phyloP scores from a whole-genome alignment of 2,888 invertebrate genomes.

The Hydrotaea diabolus region DNA sequence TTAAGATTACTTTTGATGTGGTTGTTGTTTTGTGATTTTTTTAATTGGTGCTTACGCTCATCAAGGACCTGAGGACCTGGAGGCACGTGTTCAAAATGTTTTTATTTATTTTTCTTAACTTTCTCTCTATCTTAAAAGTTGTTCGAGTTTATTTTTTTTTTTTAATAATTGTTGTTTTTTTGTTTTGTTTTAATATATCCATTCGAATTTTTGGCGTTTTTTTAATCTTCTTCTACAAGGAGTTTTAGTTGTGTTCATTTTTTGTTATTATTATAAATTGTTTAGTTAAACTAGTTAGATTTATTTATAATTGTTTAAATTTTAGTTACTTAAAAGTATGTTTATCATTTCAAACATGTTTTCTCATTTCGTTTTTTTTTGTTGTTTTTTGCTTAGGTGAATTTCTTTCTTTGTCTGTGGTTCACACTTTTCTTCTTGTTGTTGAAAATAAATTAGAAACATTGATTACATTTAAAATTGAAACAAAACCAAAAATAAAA shows the following conservation, averaged over 20 bases:
- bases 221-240: conserved; percentile 35
- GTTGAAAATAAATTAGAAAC: conserved; percentile 15
- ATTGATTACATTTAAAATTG: conserved; percentile 25
- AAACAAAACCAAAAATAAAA: conserved; percentile 41
- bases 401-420: conserved; percentile 39
- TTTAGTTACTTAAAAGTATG: conserved; percentile 59
- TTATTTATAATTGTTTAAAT: conserved; percentile 52
- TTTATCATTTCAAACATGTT: conserved; percentile 45
- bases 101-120: conserved; percentile 22
- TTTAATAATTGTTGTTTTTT: conserved; percentile 32
- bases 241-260: conserved; percentile 23
- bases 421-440: conserved; percentile 19
- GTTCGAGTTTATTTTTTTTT: conserved; percentile 58
- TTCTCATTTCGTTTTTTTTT: conserved; percentile 44
- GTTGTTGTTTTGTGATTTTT: conserved; percentile 49
- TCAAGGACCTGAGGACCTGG: conserved; percentile 71
- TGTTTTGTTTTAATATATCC: conserved; percentile 26
- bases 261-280: conserved; percentile 22
- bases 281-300: conserved; percentile 60
- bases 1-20: conserved; percentile 59
- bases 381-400: conserved; percentile 16
- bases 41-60: conserved; percentile 68
- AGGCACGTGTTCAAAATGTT: conserved; percentile 69
- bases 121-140: conserved; percentile 55
- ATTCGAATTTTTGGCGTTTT: conserved; percentile 60